Evolutionary conservation across 37 sponge, comb jelly and placozoan species (phyloP).

Genomic region (Lycopodina hypogea): DNA sequence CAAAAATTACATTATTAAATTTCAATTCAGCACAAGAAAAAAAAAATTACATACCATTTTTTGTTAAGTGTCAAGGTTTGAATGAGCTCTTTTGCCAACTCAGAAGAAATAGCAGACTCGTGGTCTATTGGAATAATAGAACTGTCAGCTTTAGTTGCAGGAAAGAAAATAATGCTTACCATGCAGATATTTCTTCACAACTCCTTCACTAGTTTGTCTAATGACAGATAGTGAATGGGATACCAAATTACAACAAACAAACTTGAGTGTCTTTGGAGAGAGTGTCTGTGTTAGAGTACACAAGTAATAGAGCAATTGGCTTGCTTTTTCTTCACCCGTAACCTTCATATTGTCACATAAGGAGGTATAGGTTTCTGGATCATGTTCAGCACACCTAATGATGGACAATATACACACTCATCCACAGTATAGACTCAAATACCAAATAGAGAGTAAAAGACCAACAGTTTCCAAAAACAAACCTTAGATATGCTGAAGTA

Average conservation of each 20-base stretch:
- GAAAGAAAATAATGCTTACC: no score
- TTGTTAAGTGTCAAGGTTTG: no score
- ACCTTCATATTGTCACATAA: background rate
- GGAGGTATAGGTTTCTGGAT: background rate
- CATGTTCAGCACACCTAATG: background rate
- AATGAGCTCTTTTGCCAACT: no score
- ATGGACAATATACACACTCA: background rate
- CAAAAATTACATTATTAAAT: no score
- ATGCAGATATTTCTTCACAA: background rate
- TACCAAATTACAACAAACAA: slow-evolving; percentile 11
- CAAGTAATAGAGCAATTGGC: background rate
- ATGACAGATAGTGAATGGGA: slow-evolving; percentile 27
- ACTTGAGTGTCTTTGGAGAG: background rate
- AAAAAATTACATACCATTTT: no score
- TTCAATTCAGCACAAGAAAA: no score
- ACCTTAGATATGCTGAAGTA: background rate
- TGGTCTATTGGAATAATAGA: no score
- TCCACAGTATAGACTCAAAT: no score
- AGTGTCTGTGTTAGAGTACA: background rate
- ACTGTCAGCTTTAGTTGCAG: no score
- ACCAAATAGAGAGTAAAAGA: no score
- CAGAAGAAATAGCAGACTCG: no score
- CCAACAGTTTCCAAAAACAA: background rate
- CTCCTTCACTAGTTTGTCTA: background rate
- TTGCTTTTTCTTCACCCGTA: background rate